These are phyloP conservation scores for Onthophagus sagittarius DNA, from an alignment of 2,888 invertebrate species.

Conservation along the genomic window DNA sequence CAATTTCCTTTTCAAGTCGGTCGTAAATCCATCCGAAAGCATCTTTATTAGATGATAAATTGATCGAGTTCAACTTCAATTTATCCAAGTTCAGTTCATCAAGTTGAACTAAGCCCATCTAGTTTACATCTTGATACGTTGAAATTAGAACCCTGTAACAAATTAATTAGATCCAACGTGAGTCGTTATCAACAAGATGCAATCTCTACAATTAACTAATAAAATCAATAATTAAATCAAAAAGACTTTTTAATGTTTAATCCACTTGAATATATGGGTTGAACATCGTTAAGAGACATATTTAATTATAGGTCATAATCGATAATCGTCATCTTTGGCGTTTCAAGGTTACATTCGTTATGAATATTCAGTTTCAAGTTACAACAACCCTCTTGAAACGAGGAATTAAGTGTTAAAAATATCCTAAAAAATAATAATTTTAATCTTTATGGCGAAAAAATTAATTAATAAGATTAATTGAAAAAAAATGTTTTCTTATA, in stretches of 20 bases:
- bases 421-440: too few relatives aligned
- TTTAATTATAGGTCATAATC: background rate
- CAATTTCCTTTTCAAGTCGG: background rate
- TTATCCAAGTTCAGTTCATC: background rate
- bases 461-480: too few relatives aligned
- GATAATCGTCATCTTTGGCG: background rate
- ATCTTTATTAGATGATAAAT: background rate
- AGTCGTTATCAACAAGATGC: background rate
- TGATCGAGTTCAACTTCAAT: too few relatives aligned
- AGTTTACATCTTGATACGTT: background rate
- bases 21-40: background rate
- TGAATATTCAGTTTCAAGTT: background rate
- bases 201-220: too few relatives aligned
- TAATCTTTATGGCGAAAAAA: too few relatives aligned
- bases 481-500: too few relatives aligned
- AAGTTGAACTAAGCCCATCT: background rate
- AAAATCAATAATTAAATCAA: too few relatives aligned
- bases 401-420: too few relatives aligned
- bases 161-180: background rate
- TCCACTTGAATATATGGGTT: background rate
- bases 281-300: background rate
- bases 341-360: background rate
- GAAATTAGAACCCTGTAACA: background rate
- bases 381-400: too few relatives aligned
- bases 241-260: too few relatives aligned